A percentile compares a stretch with the other conserved stretches of the same genome.
phyloP scores from a whole-genome alignment of 1,140 invertebrate species.

The Neoseiulus cucumeris region DNA sequence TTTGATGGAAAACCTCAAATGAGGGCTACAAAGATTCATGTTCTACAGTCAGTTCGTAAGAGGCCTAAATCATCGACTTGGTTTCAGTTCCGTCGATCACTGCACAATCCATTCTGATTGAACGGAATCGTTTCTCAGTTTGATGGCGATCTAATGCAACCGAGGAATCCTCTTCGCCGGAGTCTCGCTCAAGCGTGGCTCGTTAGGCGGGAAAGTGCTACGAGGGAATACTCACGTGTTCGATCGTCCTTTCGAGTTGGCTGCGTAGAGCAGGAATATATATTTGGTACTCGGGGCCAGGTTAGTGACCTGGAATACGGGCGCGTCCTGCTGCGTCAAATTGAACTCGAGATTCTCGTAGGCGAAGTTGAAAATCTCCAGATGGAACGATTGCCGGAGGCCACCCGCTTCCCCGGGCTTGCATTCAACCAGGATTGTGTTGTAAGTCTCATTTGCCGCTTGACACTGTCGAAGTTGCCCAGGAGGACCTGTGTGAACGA shows the following conservation, averaged over 20 bases:
- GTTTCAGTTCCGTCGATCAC: not conserved
- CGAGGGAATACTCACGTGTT: slow-evolving; percentile 10
- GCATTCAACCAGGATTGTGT: slow-evolving; percentile 45
- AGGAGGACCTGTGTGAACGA: slow-evolving; percentile 17
- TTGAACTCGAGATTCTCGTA: slow-evolving; percentile 17
- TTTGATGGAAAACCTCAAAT: no score
- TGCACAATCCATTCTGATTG: no score
- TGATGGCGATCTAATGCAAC: no score
- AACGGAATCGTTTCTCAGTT: no score
- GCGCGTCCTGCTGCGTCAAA: slow-evolving; percentile 11
- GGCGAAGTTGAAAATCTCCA: slow-evolving; percentile 46
- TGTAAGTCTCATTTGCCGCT: slow-evolving; percentile 18
- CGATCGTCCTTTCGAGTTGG: slow-evolving; percentile 20
- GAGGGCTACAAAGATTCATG: no score
- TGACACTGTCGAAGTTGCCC: slow-evolving; percentile 18
- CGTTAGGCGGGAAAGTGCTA: no score
- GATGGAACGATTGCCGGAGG: slow-evolving; percentile 53
- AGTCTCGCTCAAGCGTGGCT: no score
- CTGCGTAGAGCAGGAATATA: slow-evolving; percentile 17
- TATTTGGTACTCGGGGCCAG: slow-evolving; percentile 18
- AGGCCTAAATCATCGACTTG: not conserved
- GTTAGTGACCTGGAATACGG: slow-evolving; percentile 17
- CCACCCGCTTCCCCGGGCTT: slow-evolving; percentile 55
- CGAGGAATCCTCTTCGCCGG: no score
- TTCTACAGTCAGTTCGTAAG: no score